Base-by-base conservation (phyloP, 2,888 invertebrate genomes). In the Hipparchia semele region DNA sequence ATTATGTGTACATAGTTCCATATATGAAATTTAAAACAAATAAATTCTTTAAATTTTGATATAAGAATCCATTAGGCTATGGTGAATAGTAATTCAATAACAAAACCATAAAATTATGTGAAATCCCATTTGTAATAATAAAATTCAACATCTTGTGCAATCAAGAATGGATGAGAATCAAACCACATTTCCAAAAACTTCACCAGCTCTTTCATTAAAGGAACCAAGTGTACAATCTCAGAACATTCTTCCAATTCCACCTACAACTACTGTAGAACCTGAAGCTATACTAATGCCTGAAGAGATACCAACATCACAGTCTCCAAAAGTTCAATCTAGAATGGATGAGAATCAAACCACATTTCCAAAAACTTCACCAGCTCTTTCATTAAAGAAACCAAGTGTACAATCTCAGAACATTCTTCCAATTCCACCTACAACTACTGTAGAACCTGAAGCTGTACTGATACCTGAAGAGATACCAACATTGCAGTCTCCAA, bases 51-150 rank as follows among this genome's bases (percentile, higher is more conserved):
- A 59, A 13, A 61, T 71, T 59, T 45, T 12, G 51, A 56, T 59
- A 51, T 45, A 39, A 67, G n/a, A 82, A 85, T 90, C 91, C 73
- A 83, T 77, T 79, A 70, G 89, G 90, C 83, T 82, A 87, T 87
- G 90, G 70, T 72, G 69, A 53, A 10, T 33, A 51, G 13, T 7
- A 53, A 66, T 39, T 68, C 23, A 9, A 67, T 64, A n/a, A 64
- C 5, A 56, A 66, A 71, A 69, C 69, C 65, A 56, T 62, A 56
- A 75, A 76, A 79, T 75, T 73, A 78, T 79, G 78, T 77, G 73
- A 72, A 74, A 65, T 70, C 23, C 12, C 39, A 56, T 73, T 73
- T 70, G 72, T 59, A 73, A 33, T 67, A 23, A 51, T 59, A 68
- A 73, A 71, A 66, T 62, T 56, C 51, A 74, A 12, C 2, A 53